Percentiles rank a stretch among this genome's conserved stretches.
Evolutionary conservation across 2,113 vertebrate genomes (phyloP).

Genomic region (Gulo gulo): DNA sequence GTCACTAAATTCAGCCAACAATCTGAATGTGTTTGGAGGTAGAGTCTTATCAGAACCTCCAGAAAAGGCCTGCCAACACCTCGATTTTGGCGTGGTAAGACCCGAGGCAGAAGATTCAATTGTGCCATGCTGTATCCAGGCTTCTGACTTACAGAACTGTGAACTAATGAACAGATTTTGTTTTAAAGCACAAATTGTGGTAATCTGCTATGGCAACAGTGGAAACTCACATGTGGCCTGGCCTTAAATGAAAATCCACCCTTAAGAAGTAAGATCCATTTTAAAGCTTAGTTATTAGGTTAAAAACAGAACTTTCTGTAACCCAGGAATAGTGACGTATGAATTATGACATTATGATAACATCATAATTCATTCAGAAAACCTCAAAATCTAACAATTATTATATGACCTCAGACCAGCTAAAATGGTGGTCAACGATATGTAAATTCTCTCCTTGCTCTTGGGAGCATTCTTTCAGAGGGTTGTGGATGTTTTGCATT

Average conservation of each 20-base stretch:
- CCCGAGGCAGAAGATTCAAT: background rate
- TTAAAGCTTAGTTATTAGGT: constrained; percentile 37
- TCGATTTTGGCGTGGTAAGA: background rate
- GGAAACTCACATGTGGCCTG: background rate
- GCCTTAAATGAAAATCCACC: background rate
- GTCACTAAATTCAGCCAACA: background rate
- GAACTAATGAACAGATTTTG: background rate
- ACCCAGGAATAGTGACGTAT: background rate
- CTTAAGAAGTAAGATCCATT: constrained; percentile 27
- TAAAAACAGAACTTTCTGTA: constrained; percentile 43
- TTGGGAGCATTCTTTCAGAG: background rate
- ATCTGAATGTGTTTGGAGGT: background rate
- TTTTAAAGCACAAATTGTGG: background rate
- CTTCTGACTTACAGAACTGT: background rate
- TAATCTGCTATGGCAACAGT: background rate
- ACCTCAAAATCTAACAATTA: constrained; percentile 21
- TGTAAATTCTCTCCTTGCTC: constrained; percentile 22
- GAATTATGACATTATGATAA: constrained; percentile 3
- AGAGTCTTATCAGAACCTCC: background rate
- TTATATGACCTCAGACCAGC: background rate
- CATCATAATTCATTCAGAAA: constrained; percentile 39
- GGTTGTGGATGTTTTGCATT: background rate
- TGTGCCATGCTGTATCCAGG: background rate
- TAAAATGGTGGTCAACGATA: background rate
- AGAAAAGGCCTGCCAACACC: background rate